A percentile compares a stretch with the other conserved stretches of the same genome.
Evolutionary conservation across 2,113 vertebrate genomes (phyloP).

Genomic region (Myodes glareolus): DNA sequence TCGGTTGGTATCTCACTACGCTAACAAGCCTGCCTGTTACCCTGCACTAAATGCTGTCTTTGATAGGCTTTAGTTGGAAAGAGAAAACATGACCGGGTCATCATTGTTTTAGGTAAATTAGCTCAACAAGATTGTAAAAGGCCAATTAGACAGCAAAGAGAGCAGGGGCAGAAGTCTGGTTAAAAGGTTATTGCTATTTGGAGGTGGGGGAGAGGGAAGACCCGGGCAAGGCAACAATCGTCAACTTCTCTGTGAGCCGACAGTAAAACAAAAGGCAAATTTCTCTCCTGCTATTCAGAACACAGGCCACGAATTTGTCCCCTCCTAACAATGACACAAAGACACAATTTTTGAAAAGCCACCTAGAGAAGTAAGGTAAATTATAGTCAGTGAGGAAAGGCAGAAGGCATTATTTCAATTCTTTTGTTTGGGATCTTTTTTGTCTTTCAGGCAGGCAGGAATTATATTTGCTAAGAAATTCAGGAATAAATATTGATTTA

Average conservation of each 20-base stretch:
- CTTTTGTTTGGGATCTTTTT: not conserved
- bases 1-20: fast-evolving
- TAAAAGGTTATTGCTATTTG: conserved; percentile 1
- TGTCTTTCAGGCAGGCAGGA: conserved; percentile 6
- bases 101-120: conserved; percentile 47
- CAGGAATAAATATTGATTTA: not conserved
- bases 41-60: not conserved
- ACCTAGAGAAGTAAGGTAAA: conserved; percentile 24
- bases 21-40: not conserved
- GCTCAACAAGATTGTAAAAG: conserved; percentile 30
- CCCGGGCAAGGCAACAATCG: not conserved
- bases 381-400: not conserved
- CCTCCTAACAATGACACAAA: not conserved
- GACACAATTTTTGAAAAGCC: not conserved
- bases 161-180: not conserved
- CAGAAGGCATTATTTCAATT: not conserved
- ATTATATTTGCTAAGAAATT: conserved; percentile 14
- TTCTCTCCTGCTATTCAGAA: not conserved
- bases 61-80: not conserved
- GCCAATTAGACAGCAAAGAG: not conserved
- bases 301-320: not conserved
- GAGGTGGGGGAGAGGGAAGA: not conserved
- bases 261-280: conserved; percentile 19
- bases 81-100: not conserved
- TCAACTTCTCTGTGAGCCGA: not conserved